A percentile compares a stretch with the other conserved stretches of the same genome.
phyloP scores from a whole-genome alignment of 2,888 invertebrate species.

The Drosophila monieri region DNA sequence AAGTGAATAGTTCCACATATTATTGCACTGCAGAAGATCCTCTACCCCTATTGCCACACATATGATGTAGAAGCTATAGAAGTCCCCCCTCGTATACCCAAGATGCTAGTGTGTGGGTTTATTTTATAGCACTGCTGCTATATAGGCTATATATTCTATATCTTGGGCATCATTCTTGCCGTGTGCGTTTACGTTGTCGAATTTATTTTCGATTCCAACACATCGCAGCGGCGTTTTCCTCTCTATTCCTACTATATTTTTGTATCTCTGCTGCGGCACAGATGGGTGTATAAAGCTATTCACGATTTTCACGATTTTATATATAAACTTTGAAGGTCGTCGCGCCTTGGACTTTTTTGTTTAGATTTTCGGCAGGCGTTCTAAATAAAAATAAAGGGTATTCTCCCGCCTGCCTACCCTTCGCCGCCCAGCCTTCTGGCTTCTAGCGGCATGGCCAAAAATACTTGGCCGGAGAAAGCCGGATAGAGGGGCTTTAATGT shows the following conservation, averaged over 20 bases:
- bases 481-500: slow-evolving; percentile 43
- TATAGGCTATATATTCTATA: slow-evolving; percentile 51
- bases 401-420: slow-evolving; percentile 4
- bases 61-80: slow-evolving; percentile 15
- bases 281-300: slow-evolving; percentile 72
- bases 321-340: slow-evolving; percentile 77
- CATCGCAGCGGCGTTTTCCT: slow-evolving; percentile 21
- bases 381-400: slow-evolving; percentile 61
- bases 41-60: slow-evolving; percentile 50
- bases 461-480: slow-evolving; percentile 56
- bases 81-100: slow-evolving; percentile 18
- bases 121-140: slow-evolving; percentile 49
- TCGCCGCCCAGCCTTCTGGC: no score
- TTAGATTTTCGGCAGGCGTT: slow-evolving; percentile 71
- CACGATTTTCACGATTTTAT: slow-evolving; percentile 68
- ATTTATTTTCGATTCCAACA: slow-evolving; percentile 73
- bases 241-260: slow-evolving; percentile 42
- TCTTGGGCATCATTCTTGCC: slow-evolving; percentile 63
- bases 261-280: slow-evolving; percentile 30
- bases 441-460: slow-evolving; percentile 1
- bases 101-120: slow-evolving; percentile 27
- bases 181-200: slow-evolving; percentile 65
- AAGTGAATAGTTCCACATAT: slow-evolving; percentile 14
- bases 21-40: slow-evolving; percentile 22
- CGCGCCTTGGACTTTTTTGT: slow-evolving; percentile 68